Evolutionary conservation across 64 coral and sea anemone genomes (phyloP).

Genomic region (Porites lutea): DNA sequence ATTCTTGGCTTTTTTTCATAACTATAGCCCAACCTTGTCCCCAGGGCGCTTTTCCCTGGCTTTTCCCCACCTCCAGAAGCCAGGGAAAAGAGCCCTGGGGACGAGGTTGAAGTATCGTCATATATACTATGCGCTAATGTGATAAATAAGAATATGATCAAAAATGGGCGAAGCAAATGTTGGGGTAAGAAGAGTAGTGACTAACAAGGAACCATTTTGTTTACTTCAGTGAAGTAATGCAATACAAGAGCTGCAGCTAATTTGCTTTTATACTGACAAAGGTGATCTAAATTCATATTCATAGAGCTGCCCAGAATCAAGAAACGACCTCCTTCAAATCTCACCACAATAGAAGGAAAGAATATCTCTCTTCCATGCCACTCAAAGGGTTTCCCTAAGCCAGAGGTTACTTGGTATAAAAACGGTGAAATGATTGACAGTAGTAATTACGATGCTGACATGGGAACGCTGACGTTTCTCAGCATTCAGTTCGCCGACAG

Average conservation of each 20-base stretch:
- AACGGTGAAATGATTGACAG: constrained; percentile 9
- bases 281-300: background rate
- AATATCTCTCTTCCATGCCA: constrained; percentile 51
- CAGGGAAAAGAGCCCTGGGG: too few relatives aligned
- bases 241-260: background rate
- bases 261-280: background rate
- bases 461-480: constrained; percentile 53
- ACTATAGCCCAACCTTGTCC: too few relatives aligned
- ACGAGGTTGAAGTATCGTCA: too few relatives aligned
- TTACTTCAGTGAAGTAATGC: background rate
- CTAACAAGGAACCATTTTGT: too few relatives aligned
- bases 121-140: too few relatives aligned
- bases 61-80: too few relatives aligned
- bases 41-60: too few relatives aligned
- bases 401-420: constrained; percentile 80
- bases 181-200: too few relatives aligned
- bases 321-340: constrained; percentile 13
- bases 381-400: constrained; percentile 68
- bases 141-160: too few relatives aligned
- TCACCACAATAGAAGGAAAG: constrained; percentile 46
- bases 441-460: constrained; percentile 31
- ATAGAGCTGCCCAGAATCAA: constrained; percentile 56
- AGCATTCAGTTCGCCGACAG: constrained; percentile 62
- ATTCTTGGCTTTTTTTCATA: too few relatives aligned
- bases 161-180: too few relatives aligned